Conservation (phyloP, 2,888 invertebrate genomes). For the Trypoxylon attenuatum region DNA sequence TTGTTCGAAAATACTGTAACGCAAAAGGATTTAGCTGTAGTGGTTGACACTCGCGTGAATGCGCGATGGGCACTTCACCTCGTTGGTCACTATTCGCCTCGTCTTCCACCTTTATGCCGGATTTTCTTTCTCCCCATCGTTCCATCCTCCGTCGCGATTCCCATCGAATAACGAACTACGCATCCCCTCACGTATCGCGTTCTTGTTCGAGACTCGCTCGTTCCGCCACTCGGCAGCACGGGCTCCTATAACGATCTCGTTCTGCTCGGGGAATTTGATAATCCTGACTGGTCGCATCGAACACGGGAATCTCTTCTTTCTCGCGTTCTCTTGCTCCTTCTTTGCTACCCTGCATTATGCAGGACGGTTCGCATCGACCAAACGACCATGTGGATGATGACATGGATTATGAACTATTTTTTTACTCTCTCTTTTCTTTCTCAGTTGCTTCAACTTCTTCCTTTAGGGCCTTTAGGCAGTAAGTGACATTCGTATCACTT, state of each 20-base stretch:
- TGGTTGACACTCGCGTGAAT: slow-evolving; percentile 36
- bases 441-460: too few species aligned
- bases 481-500: too few species aligned
- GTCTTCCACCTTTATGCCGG: slow-evolving; percentile 10
- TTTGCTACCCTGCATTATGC: too few species aligned
- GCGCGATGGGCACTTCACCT: slow-evolving; percentile 32
- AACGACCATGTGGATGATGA: too few species aligned
- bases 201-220: slow-evolving; percentile 37
- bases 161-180: slow-evolving; percentile 39
- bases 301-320: slow-evolving; percentile 19
- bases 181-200: slow-evolving; percentile 44
- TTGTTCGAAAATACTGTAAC: too few species aligned
- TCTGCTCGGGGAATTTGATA: slow-evolving; percentile 44
- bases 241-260: slow-evolving; percentile 50
- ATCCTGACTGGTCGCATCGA: slow-evolving; percentile 26
- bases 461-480: too few species aligned
- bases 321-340: slow-evolving; percentile 26
- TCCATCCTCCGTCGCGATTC: slow-evolving; percentile 27
- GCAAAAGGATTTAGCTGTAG: slow-evolving; percentile 8
- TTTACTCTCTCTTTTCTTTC: neutral
- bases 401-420: neutral
- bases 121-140: slow-evolving; percentile 14
- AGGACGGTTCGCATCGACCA: too few species aligned
- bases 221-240: slow-evolving; percentile 20
- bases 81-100: slow-evolving; percentile 26